Evolutionary conservation across 2,888 invertebrate genomes (phyloP).

Genomic region (Pristionchus entomophagus): DNA sequence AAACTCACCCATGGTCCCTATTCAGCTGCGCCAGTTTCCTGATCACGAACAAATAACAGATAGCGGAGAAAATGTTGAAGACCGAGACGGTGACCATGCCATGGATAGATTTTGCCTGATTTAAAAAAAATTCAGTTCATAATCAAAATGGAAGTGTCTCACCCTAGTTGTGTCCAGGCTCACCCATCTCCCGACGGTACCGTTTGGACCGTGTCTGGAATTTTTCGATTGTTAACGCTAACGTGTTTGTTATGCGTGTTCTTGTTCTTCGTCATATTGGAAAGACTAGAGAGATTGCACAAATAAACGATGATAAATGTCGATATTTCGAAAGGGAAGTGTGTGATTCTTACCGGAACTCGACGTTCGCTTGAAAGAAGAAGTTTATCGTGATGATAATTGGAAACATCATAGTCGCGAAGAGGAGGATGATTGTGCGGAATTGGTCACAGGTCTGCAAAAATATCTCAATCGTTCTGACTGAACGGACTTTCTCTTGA

Average conservation of each 20-base stretch:
- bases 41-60: conserved; percentile 25
- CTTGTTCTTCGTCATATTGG: too few species aligned
- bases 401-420: neutral
- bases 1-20: neutral
- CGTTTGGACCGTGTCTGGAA: neutral
- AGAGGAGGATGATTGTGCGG: neutral
- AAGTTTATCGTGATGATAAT: neutral
- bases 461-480: neutral
- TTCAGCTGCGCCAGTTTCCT: neutral
- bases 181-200: neutral
- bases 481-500: too few species aligned
- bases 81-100: neutral
- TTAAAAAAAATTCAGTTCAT: neutral
- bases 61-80: neutral
- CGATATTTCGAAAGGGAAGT: too few species aligned
- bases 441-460: neutral
- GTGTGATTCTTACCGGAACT: neutral
- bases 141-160: neutral
- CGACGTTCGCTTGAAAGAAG: conserved; percentile 28
- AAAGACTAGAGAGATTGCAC: too few species aligned
- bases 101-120: neutral
- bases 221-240: too few species aligned
- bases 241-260: too few species aligned
- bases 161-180: neutral
- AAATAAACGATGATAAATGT: too few species aligned